These are phyloP conservation scores for Sturnus vulgaris DNA, from an alignment of 2,113 vertebrate genomes.

Conservation along the genomic window DNA sequence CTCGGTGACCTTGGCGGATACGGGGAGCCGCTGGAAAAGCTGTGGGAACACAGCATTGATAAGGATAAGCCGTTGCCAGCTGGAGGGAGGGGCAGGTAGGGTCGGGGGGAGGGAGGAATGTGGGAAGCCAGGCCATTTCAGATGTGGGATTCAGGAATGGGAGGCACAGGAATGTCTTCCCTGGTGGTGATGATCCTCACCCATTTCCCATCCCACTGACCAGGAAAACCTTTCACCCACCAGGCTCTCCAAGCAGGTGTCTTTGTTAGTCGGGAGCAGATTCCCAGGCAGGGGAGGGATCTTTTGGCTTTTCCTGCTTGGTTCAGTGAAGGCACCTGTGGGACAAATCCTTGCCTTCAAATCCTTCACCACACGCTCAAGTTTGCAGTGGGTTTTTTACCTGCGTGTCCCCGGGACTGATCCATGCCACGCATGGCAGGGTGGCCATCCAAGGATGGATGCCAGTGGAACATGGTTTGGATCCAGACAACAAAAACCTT, in stretches of 20 bases:
- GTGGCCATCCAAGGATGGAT: background rate
- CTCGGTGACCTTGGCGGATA: background rate
- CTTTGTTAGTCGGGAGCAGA: background rate
- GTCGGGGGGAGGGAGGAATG: background rate
- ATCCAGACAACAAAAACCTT: background rate
- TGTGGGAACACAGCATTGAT: background rate
- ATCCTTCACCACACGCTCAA: accelerated
- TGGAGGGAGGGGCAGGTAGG: background rate
- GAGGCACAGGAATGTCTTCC: background rate
- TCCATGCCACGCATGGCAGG: accelerated
- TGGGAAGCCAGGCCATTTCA: background rate
- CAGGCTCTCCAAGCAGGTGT: background rate
- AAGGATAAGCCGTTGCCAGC: background rate
- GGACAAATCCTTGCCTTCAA: background rate
- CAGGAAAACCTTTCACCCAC: background rate
- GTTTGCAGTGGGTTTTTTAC: accelerated
- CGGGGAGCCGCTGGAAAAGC: background rate
- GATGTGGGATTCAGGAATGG: background rate
- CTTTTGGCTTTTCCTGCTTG: background rate
- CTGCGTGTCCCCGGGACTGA: background rate
- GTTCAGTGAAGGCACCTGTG: accelerated
- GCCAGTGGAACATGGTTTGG: background rate
- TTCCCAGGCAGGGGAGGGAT: background rate
- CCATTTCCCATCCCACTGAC: background rate
- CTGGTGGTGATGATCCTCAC: too few relatives aligned